These are phyloP conservation scores for Pelusios castaneus DNA, from an alignment of 2,113 vertebrate species.

Conservation along the genomic window DNA sequence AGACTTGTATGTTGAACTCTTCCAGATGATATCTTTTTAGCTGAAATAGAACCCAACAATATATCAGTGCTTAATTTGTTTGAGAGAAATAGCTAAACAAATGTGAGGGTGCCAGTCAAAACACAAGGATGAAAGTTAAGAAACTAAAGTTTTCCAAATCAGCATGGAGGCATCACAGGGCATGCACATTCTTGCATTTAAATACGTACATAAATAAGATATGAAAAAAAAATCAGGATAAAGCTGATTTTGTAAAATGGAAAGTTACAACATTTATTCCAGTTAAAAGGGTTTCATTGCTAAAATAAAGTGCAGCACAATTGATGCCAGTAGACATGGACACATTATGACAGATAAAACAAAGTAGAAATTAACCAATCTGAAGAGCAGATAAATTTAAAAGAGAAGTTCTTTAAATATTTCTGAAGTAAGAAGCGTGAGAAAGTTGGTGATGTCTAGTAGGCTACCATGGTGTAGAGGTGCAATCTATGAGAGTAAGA, in stretches of 20 bases:
- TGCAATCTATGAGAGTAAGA: not conserved
- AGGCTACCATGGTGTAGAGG: not conserved
- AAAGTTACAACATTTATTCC: not conserved
- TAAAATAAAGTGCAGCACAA: not conserved
- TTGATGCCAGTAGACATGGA: not conserved
- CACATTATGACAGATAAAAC: not conserved
- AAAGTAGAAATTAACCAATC: not conserved
- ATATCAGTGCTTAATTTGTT: not conserved
- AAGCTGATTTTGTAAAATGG: not conserved
- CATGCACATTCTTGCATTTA: not conserved
- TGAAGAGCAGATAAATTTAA: not conserved
- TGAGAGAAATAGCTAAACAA: not conserved
- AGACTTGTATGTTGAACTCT: not conserved
- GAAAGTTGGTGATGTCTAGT: not conserved
- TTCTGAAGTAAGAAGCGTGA: not conserved
- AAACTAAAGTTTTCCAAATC: not conserved
- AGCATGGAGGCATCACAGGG: not conserved
- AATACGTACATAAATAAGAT: not conserved
- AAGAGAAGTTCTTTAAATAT: not conserved
- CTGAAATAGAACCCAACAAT: not conserved
- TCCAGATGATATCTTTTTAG: rapidly evolving
- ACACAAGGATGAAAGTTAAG: not conserved
- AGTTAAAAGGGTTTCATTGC: not conserved
- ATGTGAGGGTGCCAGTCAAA: not conserved
- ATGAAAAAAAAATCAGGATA: not conserved